Evolutionary conservation across 2,797 vertebrate genomes (phyloP).

Genomic region (Peromyscus nudipes): DNA sequence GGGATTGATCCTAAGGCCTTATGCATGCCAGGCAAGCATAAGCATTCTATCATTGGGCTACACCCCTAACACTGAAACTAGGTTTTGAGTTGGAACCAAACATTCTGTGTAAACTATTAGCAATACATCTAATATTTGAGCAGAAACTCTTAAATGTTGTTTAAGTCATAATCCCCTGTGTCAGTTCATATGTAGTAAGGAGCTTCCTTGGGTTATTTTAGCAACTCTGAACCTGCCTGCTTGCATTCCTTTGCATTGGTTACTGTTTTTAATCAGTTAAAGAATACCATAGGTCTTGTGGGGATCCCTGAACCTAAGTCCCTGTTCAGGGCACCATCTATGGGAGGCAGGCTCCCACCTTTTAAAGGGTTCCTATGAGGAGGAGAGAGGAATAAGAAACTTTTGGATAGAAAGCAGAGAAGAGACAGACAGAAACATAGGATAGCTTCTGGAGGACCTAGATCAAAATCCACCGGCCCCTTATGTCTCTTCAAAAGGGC

Average conservation of each 20-base stretch:
- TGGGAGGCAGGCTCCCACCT: too few species aligned
- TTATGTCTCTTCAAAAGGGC: too few species aligned
- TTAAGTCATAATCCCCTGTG: not conserved
- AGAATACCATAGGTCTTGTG: not conserved
- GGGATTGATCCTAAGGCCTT: not conserved
- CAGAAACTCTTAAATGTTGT: not conserved
- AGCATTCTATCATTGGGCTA: not conserved
- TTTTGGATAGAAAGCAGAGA: too few species aligned
- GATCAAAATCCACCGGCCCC: too few species aligned
- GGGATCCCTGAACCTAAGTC: too few species aligned
- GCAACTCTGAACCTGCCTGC: not conserved
- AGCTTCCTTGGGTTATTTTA: not conserved
- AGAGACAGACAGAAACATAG: too few species aligned
- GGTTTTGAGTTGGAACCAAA: constrained; percentile 41
- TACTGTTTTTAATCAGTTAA: constrained; percentile 44
- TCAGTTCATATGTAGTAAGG: not conserved
- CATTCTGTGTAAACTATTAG: constrained; percentile 36
- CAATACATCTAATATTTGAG: constrained; percentile 20
- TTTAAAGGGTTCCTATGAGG: too few species aligned
- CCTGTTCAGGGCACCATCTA: too few species aligned
- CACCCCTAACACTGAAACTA: not conserved
- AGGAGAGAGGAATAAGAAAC: too few species aligned
- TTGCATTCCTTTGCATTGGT: not conserved
- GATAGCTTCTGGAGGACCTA: too few species aligned
- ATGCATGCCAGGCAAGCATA: not conserved